These are phyloP conservation scores for Enteromius afrohamiltoni DNA, from an alignment of 2,797 vertebrate species.

Conservation along the genomic window DNA sequence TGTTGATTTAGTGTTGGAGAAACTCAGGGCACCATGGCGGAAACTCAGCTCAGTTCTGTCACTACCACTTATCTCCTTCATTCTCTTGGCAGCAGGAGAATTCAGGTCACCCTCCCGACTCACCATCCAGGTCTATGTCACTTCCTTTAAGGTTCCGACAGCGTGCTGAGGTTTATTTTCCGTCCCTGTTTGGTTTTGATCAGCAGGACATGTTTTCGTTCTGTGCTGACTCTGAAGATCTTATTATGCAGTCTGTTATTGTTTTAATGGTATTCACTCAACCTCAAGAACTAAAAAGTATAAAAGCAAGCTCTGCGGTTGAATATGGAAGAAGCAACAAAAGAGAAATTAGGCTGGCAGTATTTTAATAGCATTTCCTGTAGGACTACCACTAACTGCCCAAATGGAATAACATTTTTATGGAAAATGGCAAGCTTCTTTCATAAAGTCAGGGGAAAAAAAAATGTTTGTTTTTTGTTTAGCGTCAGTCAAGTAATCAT, in stretches of 20 bases:
- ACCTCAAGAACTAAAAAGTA: not conserved
- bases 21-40: slow-evolving; percentile 82
- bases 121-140: slow-evolving; percentile 60
- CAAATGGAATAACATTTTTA: not conserved
- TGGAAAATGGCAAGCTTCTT: not conserved
- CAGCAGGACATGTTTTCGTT: slow-evolving; percentile 18
- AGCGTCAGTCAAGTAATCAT: not conserved
- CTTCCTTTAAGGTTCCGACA: slow-evolving; percentile 22
- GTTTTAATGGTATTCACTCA: slow-evolving; percentile 11
- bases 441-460: not conserved
- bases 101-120: slow-evolving; percentile 77
- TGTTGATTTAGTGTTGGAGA: slow-evolving; percentile 87
- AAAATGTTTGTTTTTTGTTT: not conserved
- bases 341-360: not conserved
- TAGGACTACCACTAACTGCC: no score
- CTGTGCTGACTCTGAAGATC: not conserved
- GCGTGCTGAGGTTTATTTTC: slow-evolving; percentile 15
- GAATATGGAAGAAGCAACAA: slow-evolving; percentile 3
- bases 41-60: slow-evolving; percentile 93
- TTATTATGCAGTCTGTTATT: not conserved
- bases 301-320: not conserved
- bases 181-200: not conserved
- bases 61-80: slow-evolving; percentile 91
- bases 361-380: not conserved
- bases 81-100: slow-evolving; percentile 81